These are phyloP conservation scores for Xiphorhynchus elegans DNA, from an alignment of 2,113 vertebrate genomes.

Conservation along the genomic window DNA sequence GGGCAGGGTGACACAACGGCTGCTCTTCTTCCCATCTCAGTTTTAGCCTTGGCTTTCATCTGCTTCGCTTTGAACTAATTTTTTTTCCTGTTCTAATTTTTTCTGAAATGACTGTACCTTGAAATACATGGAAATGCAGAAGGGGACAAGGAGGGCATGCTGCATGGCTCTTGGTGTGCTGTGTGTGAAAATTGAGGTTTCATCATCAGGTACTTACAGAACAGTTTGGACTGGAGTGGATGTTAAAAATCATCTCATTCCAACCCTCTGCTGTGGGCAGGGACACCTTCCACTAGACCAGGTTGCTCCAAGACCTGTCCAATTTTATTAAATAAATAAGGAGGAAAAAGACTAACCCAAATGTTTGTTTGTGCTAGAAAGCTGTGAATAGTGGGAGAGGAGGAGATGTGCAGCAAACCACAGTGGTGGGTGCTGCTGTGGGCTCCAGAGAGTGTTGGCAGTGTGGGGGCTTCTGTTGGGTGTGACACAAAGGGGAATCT, in stretches of 20 bases:
- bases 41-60: neutral
- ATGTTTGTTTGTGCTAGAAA: neutral
- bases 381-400: neutral
- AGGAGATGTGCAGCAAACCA: fast-evolving
- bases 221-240: neutral
- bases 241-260: neutral
- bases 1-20: fast-evolving
- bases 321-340: neutral
- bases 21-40: neutral
- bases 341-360: neutral
- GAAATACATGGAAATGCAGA: neutral
- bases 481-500: fast-evolving
- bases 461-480: neutral
- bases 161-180: too few relatives aligned
- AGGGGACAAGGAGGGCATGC: neutral
- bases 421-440: neutral
- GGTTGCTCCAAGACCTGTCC: neutral
- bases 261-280: neutral
- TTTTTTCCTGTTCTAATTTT: neutral
- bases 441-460: too few relatives aligned
- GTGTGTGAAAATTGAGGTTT: neutral
- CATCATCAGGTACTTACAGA: neutral
- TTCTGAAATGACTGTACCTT: neutral
- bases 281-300: neutral
- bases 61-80: neutral